phyloP scores from a whole-genome alignment of 2,113 vertebrate genomes.

The Pleuronectes platessa region DNA sequence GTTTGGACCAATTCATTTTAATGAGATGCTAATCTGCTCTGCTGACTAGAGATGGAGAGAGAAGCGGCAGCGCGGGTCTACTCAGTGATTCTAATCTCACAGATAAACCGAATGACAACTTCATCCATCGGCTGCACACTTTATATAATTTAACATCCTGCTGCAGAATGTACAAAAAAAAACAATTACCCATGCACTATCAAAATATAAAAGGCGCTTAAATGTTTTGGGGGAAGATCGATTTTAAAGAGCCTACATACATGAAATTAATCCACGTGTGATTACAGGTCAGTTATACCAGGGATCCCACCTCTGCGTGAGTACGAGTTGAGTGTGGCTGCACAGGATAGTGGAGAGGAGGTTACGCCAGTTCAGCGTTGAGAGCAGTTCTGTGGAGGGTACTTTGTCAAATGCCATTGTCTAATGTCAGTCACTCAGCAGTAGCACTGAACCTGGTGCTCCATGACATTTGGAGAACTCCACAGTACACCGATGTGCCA shows the following conservation, averaged over 20 bases:
- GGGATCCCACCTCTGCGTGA: neutral
- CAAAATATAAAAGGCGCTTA: slow-evolving; percentile 16
- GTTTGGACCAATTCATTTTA: slow-evolving; percentile 50
- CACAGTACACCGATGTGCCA: neutral
- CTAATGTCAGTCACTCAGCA: neutral
- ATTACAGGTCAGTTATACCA: slow-evolving; percentile 7
- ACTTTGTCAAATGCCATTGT: neutral
- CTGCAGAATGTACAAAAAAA: neutral
- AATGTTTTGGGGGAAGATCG: slow-evolving; percentile 31
- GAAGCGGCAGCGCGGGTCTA: slow-evolving; percentile 10
- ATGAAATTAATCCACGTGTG: slow-evolving; percentile 28
- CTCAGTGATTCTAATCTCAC: slow-evolving; percentile 47
- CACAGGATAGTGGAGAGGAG: neutral
- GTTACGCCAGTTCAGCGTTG: slow-evolving; percentile 14
- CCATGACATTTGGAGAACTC: neutral
- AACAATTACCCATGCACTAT: neutral
- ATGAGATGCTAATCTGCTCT: slow-evolving; percentile 64
- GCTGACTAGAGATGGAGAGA: slow-evolving; percentile 15
- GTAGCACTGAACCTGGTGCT: neutral
- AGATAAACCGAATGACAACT: slow-evolving; percentile 44
- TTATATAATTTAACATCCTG: slow-evolving; percentile 21
- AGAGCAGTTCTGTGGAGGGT: neutral
- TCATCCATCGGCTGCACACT: slow-evolving; percentile 25
- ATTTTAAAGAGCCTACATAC: slow-evolving; percentile 15
- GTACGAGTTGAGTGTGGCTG: slow-evolving; percentile 5